These are phyloP conservation scores for Ovis canadensis DNA, from an alignment of 2,113 vertebrate genomes.

Conservation along the genomic window DNA sequence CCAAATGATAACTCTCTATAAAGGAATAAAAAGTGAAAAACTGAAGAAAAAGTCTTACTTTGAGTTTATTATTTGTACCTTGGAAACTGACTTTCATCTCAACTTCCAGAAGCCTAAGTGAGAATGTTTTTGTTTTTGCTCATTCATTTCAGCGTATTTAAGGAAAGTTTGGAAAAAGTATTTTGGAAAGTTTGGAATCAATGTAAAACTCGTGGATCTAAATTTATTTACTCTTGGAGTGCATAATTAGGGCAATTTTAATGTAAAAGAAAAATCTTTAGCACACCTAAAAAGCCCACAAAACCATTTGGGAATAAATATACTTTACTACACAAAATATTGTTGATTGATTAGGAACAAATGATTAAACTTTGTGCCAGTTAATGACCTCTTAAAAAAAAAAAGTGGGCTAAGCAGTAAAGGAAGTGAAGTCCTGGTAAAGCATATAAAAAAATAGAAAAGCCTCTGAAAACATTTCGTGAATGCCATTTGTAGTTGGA, in stretches of 20 bases:
- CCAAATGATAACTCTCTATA: background rate
- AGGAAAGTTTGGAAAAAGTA: background rate
- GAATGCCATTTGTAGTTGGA: background rate
- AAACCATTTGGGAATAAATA: conserved; percentile 36
- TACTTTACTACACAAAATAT: background rate
- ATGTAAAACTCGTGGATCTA: conserved; percentile 24
- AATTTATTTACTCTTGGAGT: background rate
- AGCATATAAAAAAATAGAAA: background rate
- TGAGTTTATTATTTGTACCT: background rate
- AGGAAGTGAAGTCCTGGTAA: background rate
- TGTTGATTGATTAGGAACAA: background rate
- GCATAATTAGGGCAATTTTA: conserved; percentile 33
- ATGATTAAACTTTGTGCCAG: conserved; percentile 28
- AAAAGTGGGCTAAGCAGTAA: background rate
- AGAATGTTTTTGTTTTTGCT: background rate
- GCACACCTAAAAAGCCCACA: background rate
- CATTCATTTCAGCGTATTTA: background rate
- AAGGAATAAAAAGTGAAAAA: background rate
- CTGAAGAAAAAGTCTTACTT: background rate
- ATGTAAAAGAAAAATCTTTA: conserved; percentile 21
- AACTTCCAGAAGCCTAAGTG: background rate
- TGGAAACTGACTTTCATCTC: background rate
- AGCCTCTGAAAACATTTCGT: background rate
- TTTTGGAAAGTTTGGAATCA: background rate
- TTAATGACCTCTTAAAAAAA: conserved; percentile 1